phyloP scores from a whole-genome alignment of 2,888 invertebrate species.

The Macropis europaea region DNA sequence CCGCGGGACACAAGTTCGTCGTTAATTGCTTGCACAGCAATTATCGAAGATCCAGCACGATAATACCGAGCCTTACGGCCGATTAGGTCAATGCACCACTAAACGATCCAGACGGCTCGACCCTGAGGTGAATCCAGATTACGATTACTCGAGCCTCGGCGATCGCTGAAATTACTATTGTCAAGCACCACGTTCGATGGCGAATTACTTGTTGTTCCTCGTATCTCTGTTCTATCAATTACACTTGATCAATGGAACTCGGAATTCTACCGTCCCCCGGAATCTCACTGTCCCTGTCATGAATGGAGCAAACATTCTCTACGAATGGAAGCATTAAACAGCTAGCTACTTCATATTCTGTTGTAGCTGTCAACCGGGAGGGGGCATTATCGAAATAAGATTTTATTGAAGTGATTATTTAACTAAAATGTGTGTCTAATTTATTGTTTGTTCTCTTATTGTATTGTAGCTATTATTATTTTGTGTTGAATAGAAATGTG shows the following conservation, averaged over 20 bases:
- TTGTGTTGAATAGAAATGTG: too few relatives aligned
- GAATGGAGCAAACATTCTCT: too few relatives aligned
- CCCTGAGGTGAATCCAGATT: conserved; percentile 36
- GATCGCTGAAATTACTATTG: conserved; percentile 32
- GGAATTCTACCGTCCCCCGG: too few relatives aligned
- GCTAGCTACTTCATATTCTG: too few relatives aligned
- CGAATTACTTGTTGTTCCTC: neutral
- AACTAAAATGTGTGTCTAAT: too few relatives aligned
- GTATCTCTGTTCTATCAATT: neutral
- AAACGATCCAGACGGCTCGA: conserved; percentile 22
- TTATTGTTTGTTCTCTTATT: too few relatives aligned
- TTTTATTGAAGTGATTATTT: too few relatives aligned
- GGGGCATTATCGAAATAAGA: too few relatives aligned
- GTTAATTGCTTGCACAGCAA: conserved; percentile 49
- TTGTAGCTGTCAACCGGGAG: too few relatives aligned
- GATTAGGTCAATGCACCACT: conserved; percentile 51
- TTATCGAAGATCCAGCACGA: conserved; percentile 48
- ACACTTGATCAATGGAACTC: neutral
- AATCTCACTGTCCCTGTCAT: too few relatives aligned
- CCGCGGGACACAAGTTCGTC: conserved; percentile 1
- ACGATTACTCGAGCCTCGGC: conserved; percentile 38
- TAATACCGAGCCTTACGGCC: conserved; percentile 35
- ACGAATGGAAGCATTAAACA: too few relatives aligned
- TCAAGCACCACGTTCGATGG: neutral
- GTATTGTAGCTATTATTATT: too few relatives aligned